These are phyloP conservation scores for Neopipo cinnamomea DNA, from an alignment of 2,113 vertebrate species.

Conservation along the genomic window DNA sequence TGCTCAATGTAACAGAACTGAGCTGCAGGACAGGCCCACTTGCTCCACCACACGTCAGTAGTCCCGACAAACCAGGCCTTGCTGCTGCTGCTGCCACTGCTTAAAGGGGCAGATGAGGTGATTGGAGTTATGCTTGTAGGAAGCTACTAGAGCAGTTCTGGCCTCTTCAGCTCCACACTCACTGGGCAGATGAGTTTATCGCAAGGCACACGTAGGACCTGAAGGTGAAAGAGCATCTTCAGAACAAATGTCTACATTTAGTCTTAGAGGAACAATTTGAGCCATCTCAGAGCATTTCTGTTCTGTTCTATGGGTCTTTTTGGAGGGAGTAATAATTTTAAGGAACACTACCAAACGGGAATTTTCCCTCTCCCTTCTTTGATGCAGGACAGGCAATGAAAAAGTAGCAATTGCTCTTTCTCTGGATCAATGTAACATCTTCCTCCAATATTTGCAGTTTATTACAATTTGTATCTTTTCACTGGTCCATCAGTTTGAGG, in stretches of 20 bases:
- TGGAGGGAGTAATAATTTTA: background rate
- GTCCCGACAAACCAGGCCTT: background rate
- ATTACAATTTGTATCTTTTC: background rate
- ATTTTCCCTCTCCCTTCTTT: background rate
- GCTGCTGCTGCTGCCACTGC: background rate
- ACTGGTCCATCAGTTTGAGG: background rate
- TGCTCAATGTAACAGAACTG: background rate
- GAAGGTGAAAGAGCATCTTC: background rate
- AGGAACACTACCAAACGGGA: background rate
- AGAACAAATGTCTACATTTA: background rate
- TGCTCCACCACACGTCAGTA: background rate
- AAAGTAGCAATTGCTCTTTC: background rate
- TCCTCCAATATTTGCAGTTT: background rate
- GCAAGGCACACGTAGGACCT: rapidly evolving
- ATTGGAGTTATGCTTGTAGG: background rate
- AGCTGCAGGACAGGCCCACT: background rate
- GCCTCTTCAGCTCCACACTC: background rate
- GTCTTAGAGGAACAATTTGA: background rate
- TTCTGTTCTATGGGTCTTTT: rapidly evolving
- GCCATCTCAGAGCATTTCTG: background rate
- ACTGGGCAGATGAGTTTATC: background rate
- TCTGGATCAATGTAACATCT: background rate
- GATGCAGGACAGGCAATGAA: background rate
- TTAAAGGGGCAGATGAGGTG: background rate
- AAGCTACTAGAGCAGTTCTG: background rate